Evolutionary conservation across 2,888 invertebrate genomes (phyloP).

Genomic region (Caenorhabditis sp.): DNA sequence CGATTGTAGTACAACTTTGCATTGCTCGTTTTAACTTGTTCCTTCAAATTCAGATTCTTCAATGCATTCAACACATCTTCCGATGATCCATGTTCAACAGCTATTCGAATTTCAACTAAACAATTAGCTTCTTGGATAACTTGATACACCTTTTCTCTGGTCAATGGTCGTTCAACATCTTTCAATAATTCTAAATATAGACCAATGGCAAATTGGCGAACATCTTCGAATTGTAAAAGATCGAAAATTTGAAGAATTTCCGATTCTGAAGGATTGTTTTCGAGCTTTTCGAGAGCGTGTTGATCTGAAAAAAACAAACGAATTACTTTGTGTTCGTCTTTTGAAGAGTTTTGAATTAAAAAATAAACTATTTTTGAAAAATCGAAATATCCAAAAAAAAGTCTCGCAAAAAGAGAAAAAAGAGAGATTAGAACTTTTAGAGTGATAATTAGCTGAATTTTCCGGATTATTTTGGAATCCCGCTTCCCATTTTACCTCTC

Average conservation of each 20-base stretch:
- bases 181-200: constrained; percentile 35
- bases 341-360: background rate
- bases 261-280: constrained; percentile 7
- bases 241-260: constrained; percentile 14
- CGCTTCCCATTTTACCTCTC: too few relatives aligned
- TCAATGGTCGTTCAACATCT: constrained; percentile 19
- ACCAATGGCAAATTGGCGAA: constrained; percentile 35
- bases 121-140: constrained; percentile 53
- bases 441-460: background rate
- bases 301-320: constrained; percentile 36
- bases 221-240: constrained; percentile 32
- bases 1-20: constrained; percentile 51
- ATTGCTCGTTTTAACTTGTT: constrained; percentile 37
- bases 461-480: too few relatives aligned
- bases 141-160: constrained; percentile 43
- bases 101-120: constrained; percentile 53
- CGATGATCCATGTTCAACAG: constrained; percentile 55
- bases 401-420: too few relatives aligned
- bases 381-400: too few relatives aligned
- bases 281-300: constrained; percentile 33
- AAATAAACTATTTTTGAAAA: too few relatives aligned
- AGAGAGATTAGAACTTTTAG: background rate
- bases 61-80: constrained; percentile 54
- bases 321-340: constrained; percentile 41
- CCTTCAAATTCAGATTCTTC: constrained; percentile 40